These are phyloP conservation scores for Hydractinia symbiolongicarpus DNA, from an alignment of 30 jellyfish, hydroid and myxozoan species.

Conservation along the genomic window DNA sequence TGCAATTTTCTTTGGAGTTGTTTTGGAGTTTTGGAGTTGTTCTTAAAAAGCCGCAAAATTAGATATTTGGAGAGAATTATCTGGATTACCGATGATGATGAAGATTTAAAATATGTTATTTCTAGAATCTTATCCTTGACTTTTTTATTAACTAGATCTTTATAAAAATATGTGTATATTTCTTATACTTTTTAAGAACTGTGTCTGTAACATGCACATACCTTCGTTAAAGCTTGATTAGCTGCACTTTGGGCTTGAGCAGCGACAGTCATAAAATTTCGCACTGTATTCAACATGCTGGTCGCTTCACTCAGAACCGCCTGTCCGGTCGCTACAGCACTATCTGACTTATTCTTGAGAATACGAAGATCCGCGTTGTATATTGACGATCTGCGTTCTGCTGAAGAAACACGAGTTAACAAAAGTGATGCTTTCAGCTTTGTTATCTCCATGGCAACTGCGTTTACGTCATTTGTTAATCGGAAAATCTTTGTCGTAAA, in stretches of 20 bases:
- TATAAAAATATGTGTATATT: too few species aligned
- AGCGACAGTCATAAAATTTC: slow-evolving; percentile 71
- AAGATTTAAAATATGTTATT: too few species aligned
- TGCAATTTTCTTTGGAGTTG: neutral
- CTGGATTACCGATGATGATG: too few species aligned
- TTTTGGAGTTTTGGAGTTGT: too few species aligned
- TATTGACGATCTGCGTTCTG: slow-evolving; percentile 56
- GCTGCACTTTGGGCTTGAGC: slow-evolving; percentile 86
- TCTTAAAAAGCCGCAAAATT: too few species aligned
- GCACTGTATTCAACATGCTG: slow-evolving; percentile 59
- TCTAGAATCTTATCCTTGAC: too few species aligned
- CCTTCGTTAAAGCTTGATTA: slow-evolving; percentile 57
- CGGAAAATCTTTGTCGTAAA: slow-evolving; percentile 35
- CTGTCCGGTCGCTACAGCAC: slow-evolving; percentile 46
- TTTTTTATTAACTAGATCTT: too few species aligned
- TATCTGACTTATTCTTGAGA: slow-evolving; percentile 33
- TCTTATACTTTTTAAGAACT: too few species aligned
- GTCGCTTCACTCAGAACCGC: slow-evolving; percentile 61
- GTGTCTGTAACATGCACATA: neutral
- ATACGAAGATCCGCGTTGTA: slow-evolving; percentile 34
- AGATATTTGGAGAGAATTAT: too few species aligned
- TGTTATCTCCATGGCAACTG: slow-evolving; percentile 80
- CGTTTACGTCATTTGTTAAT: slow-evolving; percentile 49
- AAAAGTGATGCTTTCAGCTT: slow-evolving; percentile 43
- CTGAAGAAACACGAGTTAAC: slow-evolving; percentile 51